Percentiles rank a stretch among this genome's conserved stretches.
These are phyloP conservation scores for Strigamia maritima DNA, from an alignment of 2,888 invertebrate species.

Conservation along the genomic window DNA sequence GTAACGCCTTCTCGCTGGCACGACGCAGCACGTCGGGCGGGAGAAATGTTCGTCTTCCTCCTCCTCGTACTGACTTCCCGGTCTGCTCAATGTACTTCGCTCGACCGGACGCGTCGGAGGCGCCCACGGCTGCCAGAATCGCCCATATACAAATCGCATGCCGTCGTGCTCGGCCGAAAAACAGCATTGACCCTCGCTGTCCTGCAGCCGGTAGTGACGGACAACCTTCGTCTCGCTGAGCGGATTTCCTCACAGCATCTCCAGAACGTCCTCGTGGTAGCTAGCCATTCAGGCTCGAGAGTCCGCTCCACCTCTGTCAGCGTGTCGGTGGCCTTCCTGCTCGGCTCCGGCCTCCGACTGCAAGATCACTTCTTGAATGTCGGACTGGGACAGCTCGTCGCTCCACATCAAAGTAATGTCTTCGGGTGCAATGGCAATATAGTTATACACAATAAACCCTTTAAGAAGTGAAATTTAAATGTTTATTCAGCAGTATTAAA, in stretches of 20 bases:
- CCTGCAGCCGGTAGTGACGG: constrained; percentile 71
- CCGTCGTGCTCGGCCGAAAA: constrained; percentile 49
- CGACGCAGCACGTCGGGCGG: constrained; percentile 45
- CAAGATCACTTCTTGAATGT: constrained; percentile 67
- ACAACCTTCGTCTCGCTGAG: constrained; percentile 87
- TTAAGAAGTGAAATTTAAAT: too few species aligned
- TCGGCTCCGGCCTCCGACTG: too few species aligned
- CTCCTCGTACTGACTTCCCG: constrained; percentile 52
- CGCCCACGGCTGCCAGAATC: constrained; percentile 58
- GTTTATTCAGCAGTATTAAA: too few species aligned
- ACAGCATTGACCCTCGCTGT: constrained; percentile 34
- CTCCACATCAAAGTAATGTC: too few species aligned
- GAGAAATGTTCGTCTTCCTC: constrained; percentile 43
- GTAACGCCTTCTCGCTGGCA: constrained; percentile 46
- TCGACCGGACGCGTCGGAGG: neutral
- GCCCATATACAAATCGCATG: constrained; percentile 65
- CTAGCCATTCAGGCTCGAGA: constrained; percentile 82
- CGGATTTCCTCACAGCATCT: constrained; percentile 84
- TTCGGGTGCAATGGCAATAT: too few species aligned
- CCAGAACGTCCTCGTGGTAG: constrained; percentile 87
- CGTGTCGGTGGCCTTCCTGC: constrained; percentile 50
- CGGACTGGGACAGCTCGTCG: constrained; percentile 61
- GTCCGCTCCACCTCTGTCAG: constrained; percentile 65
- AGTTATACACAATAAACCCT: too few species aligned
- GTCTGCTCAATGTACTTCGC: constrained; percentile 25